Evolutionary conservation across 2,113 vertebrate genomes (phyloP).

Genomic region (Poicephalus gulielmi): DNA sequence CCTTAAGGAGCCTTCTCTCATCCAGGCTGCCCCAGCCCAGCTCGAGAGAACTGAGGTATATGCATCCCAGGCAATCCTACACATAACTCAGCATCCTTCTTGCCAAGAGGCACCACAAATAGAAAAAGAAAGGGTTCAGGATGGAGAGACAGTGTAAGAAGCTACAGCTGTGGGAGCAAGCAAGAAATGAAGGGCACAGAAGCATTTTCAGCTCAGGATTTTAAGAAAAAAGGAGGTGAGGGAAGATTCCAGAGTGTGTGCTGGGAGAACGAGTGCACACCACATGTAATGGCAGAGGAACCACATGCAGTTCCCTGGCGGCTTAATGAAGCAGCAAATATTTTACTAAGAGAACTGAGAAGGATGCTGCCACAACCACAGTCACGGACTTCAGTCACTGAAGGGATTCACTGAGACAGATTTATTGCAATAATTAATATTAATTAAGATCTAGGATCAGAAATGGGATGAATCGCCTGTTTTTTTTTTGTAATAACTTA

Average conservation of each 20-base stretch:
- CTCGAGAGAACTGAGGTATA: neutral
- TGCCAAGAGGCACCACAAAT: neutral
- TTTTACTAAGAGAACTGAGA: fast-evolving
- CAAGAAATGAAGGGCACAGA: neutral
- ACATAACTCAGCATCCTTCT: neutral
- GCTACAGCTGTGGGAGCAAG: neutral
- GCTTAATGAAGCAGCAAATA: neutral
- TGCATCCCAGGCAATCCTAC: neutral
- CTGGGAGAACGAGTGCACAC: neutral
- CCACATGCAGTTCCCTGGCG: neutral
- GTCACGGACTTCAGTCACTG: neutral
- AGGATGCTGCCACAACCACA: neutral
- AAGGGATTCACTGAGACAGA: neutral
- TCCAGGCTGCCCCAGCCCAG: neutral
- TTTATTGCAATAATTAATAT: neutral
- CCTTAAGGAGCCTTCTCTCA: neutral
- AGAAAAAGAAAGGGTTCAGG: neutral
- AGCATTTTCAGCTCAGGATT: neutral
- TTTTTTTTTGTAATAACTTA: neutral
- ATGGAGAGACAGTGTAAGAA: neutral
- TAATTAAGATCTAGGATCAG: neutral
- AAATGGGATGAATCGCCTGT: fast-evolving
- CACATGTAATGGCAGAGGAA: neutral
- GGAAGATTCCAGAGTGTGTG: neutral
- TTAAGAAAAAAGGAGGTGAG: neutral